phyloP scores from a whole-genome alignment of 2,113 vertebrate genomes.

The Chascanopsetta lugubris region DNA sequence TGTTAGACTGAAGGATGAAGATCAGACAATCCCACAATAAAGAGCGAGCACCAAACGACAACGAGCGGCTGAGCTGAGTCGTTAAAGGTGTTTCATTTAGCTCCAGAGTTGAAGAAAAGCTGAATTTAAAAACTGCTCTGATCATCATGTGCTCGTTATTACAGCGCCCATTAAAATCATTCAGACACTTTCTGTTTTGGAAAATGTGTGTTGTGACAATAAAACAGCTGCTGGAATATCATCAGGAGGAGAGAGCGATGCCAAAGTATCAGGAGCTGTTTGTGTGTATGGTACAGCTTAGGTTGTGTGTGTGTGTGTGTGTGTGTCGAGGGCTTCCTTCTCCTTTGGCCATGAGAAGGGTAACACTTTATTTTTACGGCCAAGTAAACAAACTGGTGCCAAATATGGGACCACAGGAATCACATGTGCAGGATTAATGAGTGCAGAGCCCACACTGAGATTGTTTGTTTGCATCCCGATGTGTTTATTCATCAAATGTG shows the following conservation, averaged over 20 bases:
- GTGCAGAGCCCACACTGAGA: constrained; percentile 15
- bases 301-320: constrained; percentile 9
- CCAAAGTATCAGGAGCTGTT: background rate
- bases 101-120: background rate
- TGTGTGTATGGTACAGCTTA: constrained; percentile 13
- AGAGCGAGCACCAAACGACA: background rate
- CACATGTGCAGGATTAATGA: constrained; percentile 59
- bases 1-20: constrained; percentile 1
- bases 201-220: background rate
- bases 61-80: background rate
- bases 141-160: background rate
- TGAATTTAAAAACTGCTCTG: background rate
- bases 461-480: constrained; percentile 10
- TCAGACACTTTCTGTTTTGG: constrained; percentile 8
- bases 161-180: background rate
- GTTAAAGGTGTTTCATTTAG: background rate
- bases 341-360: constrained; percentile 26
- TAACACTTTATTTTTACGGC: constrained; percentile 51
- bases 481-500: constrained; percentile 1
- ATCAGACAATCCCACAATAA: background rate
- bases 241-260: background rate
- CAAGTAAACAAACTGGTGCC: constrained; percentile 59
- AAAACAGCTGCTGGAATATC: background rate
- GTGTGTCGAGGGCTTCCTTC: constrained; percentile 4
- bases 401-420: constrained; percentile 63